Conservation (phyloP, 1,140 invertebrate genomes). For the Drosophila navojoa region DNA sequence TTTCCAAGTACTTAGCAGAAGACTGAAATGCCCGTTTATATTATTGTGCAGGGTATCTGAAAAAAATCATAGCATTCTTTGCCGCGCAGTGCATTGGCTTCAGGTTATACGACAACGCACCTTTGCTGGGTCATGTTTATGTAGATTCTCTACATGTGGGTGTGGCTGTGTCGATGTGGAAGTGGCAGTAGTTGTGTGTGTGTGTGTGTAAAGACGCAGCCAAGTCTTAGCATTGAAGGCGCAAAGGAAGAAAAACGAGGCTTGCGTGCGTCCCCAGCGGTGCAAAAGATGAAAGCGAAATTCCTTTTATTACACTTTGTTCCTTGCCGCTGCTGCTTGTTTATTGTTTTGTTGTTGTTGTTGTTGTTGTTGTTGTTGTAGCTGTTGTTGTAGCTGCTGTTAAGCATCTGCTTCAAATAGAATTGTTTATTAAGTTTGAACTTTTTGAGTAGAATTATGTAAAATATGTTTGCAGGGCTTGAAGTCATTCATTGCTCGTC, state of each 20-base stretch:
- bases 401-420: slow-evolving; percentile 72
- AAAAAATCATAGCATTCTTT: slow-evolving; percentile 48
- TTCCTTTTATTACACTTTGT: slow-evolving; percentile 74
- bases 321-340: slow-evolving; percentile 38
- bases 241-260: slow-evolving; percentile 50
- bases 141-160: background rate
- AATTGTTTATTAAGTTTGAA: slow-evolving; percentile 79
- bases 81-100: slow-evolving; percentile 12
- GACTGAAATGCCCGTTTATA: background rate
- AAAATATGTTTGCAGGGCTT: slow-evolving; percentile 64
- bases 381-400: slow-evolving; percentile 31
- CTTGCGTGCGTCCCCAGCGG: slow-evolving; percentile 11
- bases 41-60: background rate
- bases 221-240: slow-evolving; percentile 44
- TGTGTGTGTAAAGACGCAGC: slow-evolving; percentile 37
- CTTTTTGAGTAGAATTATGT: slow-evolving; percentile 67
- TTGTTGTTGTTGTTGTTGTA: slow-evolving; percentile 8
- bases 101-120: slow-evolving; percentile 49
- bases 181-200: slow-evolving; percentile 2
- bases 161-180: background rate
- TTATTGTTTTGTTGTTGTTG: slow-evolving; percentile 4
- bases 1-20: no score
- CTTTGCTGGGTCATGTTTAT: slow-evolving; percentile 52
- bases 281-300: slow-evolving; percentile 72
- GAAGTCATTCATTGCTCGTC: slow-evolving; percentile 10